phyloP scores from a whole-genome alignment of 2,888 invertebrate genomes.

The Lamellibrachia satsuma region DNA sequence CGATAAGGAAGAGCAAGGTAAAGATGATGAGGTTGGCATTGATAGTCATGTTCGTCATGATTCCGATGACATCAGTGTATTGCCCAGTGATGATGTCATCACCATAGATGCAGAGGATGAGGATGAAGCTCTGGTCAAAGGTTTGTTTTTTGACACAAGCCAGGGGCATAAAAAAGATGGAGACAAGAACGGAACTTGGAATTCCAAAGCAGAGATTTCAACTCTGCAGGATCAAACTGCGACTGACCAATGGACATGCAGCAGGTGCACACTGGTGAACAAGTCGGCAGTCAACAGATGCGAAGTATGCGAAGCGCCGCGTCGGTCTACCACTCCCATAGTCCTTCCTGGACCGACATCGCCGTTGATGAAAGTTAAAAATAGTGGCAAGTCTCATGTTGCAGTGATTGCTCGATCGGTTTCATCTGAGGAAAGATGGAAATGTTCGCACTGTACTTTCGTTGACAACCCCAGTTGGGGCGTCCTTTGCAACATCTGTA shows the following conservation, averaged over 20 bases:
- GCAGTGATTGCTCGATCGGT: background rate
- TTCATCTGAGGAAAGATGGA: conserved; percentile 10
- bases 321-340: conserved; percentile 19
- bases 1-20: background rate
- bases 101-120: background rate
- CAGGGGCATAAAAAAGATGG: background rate
- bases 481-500: conserved; percentile 30
- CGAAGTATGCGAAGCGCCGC: conserved; percentile 79
- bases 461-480: conserved; percentile 28
- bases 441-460: conserved; percentile 29
- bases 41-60: background rate
- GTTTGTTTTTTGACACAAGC: background rate
- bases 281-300: conserved; percentile 75
- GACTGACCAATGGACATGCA: conserved; percentile 64
- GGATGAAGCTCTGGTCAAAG: background rate
- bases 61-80: too few relatives aligned
- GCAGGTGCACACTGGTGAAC: conserved; percentile 81
- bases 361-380: background rate
- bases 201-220: background rate
- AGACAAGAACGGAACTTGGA: background rate
- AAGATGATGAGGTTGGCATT: background rate
- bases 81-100: background rate
- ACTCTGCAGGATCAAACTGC: background rate
- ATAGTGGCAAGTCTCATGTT: background rate
- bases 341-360: background rate